phyloP scores from a whole-genome alignment of 2,888 invertebrate genomes.

The Lasioglossum morio region DNA sequence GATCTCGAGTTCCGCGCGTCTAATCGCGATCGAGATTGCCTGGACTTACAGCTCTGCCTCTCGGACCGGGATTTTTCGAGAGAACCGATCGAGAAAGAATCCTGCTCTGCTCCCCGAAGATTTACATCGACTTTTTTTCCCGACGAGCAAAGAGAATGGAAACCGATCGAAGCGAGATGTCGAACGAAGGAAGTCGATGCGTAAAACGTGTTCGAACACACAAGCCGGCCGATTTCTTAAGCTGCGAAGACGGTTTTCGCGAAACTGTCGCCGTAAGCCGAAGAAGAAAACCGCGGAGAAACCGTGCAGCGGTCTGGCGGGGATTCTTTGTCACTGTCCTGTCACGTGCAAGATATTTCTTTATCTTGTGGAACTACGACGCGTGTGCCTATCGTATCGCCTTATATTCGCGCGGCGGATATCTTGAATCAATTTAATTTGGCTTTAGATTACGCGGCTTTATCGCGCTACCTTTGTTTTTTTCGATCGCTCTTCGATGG shows the following conservation, averaged over 20 bases:
- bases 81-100: background rate
- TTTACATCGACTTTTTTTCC: constrained; percentile 15
- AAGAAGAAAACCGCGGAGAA: constrained; percentile 6
- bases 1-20: background rate
- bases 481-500: constrained; percentile 27
- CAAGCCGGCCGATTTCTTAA: constrained; percentile 7
- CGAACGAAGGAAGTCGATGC: constrained; percentile 2
- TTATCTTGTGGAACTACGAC: constrained; percentile 43
- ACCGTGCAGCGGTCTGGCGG: constrained; percentile 29
- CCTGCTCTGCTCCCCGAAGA: background rate
- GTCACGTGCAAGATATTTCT: constrained; percentile 59
- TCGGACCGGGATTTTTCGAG: background rate
- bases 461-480: constrained; percentile 45
- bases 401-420: constrained; percentile 41
- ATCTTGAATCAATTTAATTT: constrained; percentile 64
- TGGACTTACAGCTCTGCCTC: background rate
- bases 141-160: background rate
- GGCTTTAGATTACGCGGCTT: constrained; percentile 56
- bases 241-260: constrained; percentile 29
- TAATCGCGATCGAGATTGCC: background rate
- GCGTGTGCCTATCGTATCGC: constrained; percentile 31
- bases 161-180: background rate
- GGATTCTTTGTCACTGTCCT: constrained; percentile 53
- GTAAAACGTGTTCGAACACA: background rate
- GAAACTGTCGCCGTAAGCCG: constrained; percentile 40